A percentile compares a stretch with the other conserved stretches of the same genome.
These are phyloP conservation scores for Helicoverpa assulta DNA, from an alignment of 2,888 invertebrate species.

Conservation along the genomic window DNA sequence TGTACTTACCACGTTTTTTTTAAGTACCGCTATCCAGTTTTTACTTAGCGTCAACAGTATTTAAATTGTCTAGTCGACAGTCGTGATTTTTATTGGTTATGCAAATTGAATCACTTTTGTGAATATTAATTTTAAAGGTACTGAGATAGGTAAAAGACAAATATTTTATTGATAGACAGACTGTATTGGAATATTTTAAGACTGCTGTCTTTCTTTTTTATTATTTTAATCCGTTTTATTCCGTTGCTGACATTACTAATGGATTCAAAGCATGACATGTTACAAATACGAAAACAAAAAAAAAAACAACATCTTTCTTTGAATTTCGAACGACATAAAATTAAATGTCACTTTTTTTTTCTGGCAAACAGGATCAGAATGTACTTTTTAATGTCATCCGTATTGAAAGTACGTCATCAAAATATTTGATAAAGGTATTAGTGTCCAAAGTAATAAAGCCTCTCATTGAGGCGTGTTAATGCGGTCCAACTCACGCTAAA, in stretches of 20 bases:
- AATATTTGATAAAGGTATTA: constrained; percentile 7
- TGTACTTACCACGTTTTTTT: constrained; percentile 51
- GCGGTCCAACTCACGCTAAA: constrained; percentile 15
- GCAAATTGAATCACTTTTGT: not conserved
- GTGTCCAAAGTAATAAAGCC: constrained; percentile 27
- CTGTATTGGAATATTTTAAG: not conserved
- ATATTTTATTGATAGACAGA: constrained; percentile 2
- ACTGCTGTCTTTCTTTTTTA: too few relatives aligned
- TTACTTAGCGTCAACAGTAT: constrained; percentile 33
- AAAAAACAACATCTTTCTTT: too few relatives aligned
- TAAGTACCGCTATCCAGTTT: constrained; percentile 29
- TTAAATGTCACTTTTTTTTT: too few relatives aligned
- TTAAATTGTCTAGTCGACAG: constrained; percentile 31
- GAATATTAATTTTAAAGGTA: not conserved
- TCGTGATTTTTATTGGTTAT: constrained; percentile 18
- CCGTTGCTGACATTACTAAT: too few relatives aligned
- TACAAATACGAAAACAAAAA: too few relatives aligned
- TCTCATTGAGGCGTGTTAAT: constrained; percentile 19
- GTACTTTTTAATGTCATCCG: not conserved
- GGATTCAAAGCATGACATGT: too few relatives aligned
- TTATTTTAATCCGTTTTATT: too few relatives aligned
- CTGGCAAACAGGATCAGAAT: too few relatives aligned
- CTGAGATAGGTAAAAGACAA: not conserved
- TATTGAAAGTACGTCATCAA: constrained; percentile 1
- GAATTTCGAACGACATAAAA: too few relatives aligned